Conservation (phyloP, 2,113 vertebrate genomes). For the Tetrao urogallus region DNA sequence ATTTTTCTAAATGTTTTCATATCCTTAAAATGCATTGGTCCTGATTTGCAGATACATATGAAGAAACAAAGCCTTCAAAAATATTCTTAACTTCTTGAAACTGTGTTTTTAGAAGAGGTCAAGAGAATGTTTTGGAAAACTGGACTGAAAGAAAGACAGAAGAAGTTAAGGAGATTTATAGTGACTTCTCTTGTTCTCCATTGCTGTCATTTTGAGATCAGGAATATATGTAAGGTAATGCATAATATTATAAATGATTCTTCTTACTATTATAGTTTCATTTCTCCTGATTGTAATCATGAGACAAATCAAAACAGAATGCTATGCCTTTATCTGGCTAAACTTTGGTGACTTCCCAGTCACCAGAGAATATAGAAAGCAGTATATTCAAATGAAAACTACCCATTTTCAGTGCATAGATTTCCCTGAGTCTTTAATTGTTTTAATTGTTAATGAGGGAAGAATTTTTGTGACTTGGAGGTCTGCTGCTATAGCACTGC, state of each 20-base stretch:
- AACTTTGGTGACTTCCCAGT: background rate
- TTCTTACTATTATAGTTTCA: background rate
- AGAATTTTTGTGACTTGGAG: constrained; percentile 6
- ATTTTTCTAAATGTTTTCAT: background rate
- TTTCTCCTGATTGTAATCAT: background rate
- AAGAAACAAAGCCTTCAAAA: background rate
- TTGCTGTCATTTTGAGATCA: background rate
- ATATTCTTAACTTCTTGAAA: background rate
- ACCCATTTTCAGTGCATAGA: background rate
- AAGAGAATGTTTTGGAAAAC: background rate
- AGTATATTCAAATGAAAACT: background rate
- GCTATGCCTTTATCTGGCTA: background rate
- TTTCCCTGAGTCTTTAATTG: background rate
- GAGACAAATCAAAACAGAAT: background rate
- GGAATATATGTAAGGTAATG: background rate
- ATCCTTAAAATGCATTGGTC: background rate
- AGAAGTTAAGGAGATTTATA: background rate
- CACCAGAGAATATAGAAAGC: background rate
- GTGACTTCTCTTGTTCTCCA: background rate
- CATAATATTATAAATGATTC: background rate
- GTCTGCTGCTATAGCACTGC: background rate
- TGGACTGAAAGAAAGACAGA: background rate
- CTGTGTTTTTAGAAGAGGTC: accelerated
- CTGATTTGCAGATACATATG: background rate
- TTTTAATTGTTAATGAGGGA: constrained; percentile 37